Evolutionary conservation across 2,113 vertebrate genomes (phyloP), one percentile per base, ranked within the genome.

Genomic region (Rhinolophus sinicus): DNA sequence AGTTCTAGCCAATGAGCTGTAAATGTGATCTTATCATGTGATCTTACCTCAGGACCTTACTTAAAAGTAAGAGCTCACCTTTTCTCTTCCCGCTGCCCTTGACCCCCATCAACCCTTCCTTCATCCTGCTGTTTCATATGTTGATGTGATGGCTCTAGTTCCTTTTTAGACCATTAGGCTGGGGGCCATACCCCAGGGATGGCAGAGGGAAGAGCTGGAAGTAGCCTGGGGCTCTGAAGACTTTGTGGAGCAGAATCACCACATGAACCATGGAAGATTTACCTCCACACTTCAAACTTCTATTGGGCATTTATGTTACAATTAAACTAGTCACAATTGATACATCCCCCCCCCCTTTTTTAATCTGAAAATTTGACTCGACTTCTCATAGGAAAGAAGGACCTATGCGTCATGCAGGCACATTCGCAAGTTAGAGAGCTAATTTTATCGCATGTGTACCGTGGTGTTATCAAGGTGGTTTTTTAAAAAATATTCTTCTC

Each of bases 331-430:
- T 76, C 52, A 22, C 69, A 67, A 73, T 24, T 30, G 44, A 67
- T 6, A 78, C 40, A 86, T 21, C n/a, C 19, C 40, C 40, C 40
- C 40, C 6, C 40, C 40, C 40, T 40, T 78, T 50, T 9, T 35
- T 35, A 16, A 56, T 77, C 69, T 78, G 77, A 85, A 84, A 33
- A 72, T 77, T 40, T 88, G 24, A 84, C 73, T 91, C 70, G 67
- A 50, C 52, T 91, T 93, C 69, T 73, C 24, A 8, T 73, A 88
- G 24, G 28, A 91, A 84, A 96, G 18, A 95, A 88, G 33, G 22
- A 62, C 18, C 28, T 81, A 19, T 40, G 26, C 28, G 40, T 87
- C 50, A 35, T 38, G 38, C 8, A 47, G 24, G 24, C 62, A 83
- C 28, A 75, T 70, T 50, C 35, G 2, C 67, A 62, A 38, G 62